These are phyloP conservation scores for Athene noctua DNA, from an alignment of 2,113 vertebrate species.

Conservation along the genomic window DNA sequence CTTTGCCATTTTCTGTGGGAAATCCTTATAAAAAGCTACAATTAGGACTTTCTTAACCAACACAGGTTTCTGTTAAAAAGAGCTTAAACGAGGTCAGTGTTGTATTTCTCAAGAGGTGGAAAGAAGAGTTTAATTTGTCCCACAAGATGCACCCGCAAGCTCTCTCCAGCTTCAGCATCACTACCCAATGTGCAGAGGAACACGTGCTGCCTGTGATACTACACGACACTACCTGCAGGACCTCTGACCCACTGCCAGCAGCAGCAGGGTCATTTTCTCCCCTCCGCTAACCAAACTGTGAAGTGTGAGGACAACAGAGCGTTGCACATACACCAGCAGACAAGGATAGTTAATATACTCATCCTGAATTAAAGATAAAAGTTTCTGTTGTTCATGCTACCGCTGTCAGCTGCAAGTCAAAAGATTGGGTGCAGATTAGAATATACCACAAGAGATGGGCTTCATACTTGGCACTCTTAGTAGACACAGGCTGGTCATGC, in stretches of 20 bases:
- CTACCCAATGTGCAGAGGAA: neutral
- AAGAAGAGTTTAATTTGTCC: neutral
- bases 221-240: neutral
- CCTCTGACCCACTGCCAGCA: neutral
- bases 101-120: neutral
- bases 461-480: constrained; percentile 67
- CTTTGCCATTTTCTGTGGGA: neutral
- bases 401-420: neutral
- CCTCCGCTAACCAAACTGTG: neutral
- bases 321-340: rapidly evolving
- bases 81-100: neutral
- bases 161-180: neutral
- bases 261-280: neutral
- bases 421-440: neutral
- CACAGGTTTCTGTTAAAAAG: neutral
- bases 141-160: neutral
- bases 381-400: neutral
- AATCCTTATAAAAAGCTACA: neutral
- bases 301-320: neutral
- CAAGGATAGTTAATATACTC: neutral
- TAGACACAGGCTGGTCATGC: neutral
- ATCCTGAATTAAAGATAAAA: neutral
- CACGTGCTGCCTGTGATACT: rapidly evolving
- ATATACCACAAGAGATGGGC: neutral
- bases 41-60: neutral